Percentiles rank a stretch among this genome's conserved stretches.
phyloP scores from a whole-genome alignment of 2,797 vertebrate species.

The Sternarchorhynchus goeldii region DNA sequence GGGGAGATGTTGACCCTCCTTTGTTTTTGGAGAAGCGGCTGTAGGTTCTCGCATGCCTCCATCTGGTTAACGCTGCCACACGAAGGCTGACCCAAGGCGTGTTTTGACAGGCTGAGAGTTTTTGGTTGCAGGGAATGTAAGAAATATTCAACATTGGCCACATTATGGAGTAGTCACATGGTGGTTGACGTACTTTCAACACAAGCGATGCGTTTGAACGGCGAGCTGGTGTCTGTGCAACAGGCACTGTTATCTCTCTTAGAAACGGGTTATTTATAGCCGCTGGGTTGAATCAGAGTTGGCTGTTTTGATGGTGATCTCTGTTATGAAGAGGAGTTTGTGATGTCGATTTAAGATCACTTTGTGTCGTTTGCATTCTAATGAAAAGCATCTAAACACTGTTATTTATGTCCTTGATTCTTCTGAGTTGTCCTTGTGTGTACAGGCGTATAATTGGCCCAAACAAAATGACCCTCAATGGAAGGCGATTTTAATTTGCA shows the following conservation, averaged over 20 bases:
- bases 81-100: constrained; percentile 51
- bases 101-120: constrained; percentile 58
- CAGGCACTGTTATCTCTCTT: constrained; percentile 10
- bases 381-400: no score
- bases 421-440: no score
- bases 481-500: no score
- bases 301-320: neutral
- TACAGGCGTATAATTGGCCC: no score
- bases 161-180: neutral
- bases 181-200: constrained; percentile 19
- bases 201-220: constrained; percentile 10
- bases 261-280: constrained; percentile 18
- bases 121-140: constrained; percentile 25
- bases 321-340: neutral
- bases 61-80: constrained; percentile 45
- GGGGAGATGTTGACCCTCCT: no score
- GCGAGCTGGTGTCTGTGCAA: constrained; percentile 32
- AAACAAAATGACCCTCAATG: no score
- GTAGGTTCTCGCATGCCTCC: constrained; percentile 2
- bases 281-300: neutral
- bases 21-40: neutral
- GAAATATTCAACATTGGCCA: constrained; percentile 41
- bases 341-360: neutral
- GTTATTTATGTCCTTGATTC: no score
- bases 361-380: neutral